Base-by-base conservation (phyloP, 1,140 invertebrate genomes). In the Heliconius hermathena region DNA sequence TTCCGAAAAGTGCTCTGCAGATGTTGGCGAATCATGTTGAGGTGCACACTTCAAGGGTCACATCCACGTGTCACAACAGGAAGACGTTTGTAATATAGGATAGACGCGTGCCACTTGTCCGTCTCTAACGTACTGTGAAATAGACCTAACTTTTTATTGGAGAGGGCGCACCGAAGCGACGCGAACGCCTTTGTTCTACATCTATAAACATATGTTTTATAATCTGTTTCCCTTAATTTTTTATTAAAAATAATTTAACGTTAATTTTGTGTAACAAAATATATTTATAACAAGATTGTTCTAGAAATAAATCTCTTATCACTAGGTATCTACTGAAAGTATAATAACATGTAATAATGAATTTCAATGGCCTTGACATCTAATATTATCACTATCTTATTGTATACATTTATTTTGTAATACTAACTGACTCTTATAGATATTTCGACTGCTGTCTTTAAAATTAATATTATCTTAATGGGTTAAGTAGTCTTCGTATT, bases 91-190 rank as follows among this genome's bases (percentile, higher is more conserved):
- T 89, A 90, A 87, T 89, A 87, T 88, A 86, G 76, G 79, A 74
- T 49, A 46, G 88, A 88, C 89, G 88, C 92, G 91, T 92, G 92
- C 92, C 91, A 90, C 90, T 93, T 92, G 89, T 86, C 86, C 83
- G 72, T 81, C 78, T 83, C 75, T 84, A 94, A 90, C 91, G 82
- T 88, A 88, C 91, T 90, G 90, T 94, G 88, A 91, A 94, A 94
- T 93, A 88, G 91, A 82, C 90, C 79, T 81, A 78, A 85, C 83
- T 90, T 92, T 91, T 91, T 89, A 85, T 87, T 85, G 80, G 70
- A 36, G 26, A 84, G 76, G 77, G 81, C 77, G 78, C 79, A 82
- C 76, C 80, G 71, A 78, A 54, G 73, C 80, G 66, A 54, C 60
- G 33, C 76, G 20, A 77, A 81, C 33, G 54, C 41, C 60, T 70